Base-by-base conservation (phyloP, 2,113 vertebrate genomes). In the Chlamydotis undulata region DNA sequence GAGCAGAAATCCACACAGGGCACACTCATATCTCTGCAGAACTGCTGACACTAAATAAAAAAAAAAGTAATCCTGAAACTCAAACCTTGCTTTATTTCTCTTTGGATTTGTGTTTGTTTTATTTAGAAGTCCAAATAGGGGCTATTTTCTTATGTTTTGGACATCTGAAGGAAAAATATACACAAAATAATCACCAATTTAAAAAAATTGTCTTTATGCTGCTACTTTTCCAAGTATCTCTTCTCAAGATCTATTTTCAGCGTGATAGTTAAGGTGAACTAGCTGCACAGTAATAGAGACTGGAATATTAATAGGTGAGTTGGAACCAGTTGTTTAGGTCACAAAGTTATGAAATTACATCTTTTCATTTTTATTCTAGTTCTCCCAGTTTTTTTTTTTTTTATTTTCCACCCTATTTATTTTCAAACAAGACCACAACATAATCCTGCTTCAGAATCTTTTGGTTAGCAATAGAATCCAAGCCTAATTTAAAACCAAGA, bases 21-120 rank as follows among this genome's bases (percentile, higher is more conserved):
- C 33, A 61, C 0, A 1, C 6, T 74, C 1, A 0, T 11, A 14
- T 65, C 7, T 56, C 18, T 61, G 2, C 26, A 65, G 41, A 67
- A 68, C 19, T n/a, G 11, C 26, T 76, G 6, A 41, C 12, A n/a
- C 12, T 53, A 39, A 71, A 68, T 11, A 86, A 55, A 37, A 19
- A 35, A 15, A 56, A 39, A 39, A 39, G 39, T 39, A 39, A 37
- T 6, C 14, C 23, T 33, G 14, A 63, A 82, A 26, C 14, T 26
- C 25, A 56, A 52, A 31, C 6, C 3, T 68, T 41, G 19, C 25
- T 70, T 5, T 23, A 18, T 56, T 77, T 74, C 21, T 39, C 16
- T 80, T 61, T 74, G 45, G 7, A 55, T 33, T 76, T 39, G 3
- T 33, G 5, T 35, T 79, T 73, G 1, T 10, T 76, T 79, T 24